phyloP scores from a whole-genome alignment of 2,797 vertebrate genomes.

The Gambusia yucatana region DNA sequence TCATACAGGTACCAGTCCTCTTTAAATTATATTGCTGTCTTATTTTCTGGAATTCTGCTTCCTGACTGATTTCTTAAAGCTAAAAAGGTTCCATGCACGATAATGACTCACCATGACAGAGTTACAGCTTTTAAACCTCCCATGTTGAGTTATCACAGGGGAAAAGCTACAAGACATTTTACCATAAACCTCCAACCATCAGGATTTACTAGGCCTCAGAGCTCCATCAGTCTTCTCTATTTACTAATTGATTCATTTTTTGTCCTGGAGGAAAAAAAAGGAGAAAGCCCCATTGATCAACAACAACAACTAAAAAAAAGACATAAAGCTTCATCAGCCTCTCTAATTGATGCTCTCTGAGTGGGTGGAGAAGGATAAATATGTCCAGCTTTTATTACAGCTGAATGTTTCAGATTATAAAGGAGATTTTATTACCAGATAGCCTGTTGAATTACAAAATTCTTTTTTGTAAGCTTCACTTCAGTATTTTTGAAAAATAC shows the following conservation, averaged over 20 bases:
- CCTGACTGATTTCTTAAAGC: background rate
- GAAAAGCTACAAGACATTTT: slow-evolving; percentile 28
- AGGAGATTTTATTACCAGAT: background rate
- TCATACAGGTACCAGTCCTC: slow-evolving; percentile 90
- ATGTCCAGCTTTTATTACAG: background rate
- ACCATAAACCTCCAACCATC: slow-evolving; percentile 8
- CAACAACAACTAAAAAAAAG: slow-evolving; percentile 13
- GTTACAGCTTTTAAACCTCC: slow-evolving; percentile 9
- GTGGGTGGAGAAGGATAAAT: slow-evolving; percentile 15
- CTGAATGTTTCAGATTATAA: background rate
- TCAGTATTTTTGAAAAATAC: background rate
- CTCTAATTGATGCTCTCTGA: background rate
- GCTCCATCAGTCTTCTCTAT: slow-evolving; percentile 39
- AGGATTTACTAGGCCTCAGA: slow-evolving; percentile 22
- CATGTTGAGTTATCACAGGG: slow-evolving; percentile 34
- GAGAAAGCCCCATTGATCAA: slow-evolving; percentile 18
- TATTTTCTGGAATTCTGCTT: background rate
- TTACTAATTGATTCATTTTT: slow-evolving; percentile 47
- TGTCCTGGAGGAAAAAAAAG: slow-evolving; percentile 12
- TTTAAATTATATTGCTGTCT: slow-evolving; percentile 2
- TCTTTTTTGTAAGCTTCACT: background rate
- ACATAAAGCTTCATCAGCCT: slow-evolving; percentile 32
- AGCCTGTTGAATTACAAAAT: background rate
- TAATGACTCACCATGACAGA: background rate
- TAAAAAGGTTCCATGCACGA: background rate